Conservation (phyloP, 2,888 invertebrate genomes). For the Ormyrus thymus region DNA sequence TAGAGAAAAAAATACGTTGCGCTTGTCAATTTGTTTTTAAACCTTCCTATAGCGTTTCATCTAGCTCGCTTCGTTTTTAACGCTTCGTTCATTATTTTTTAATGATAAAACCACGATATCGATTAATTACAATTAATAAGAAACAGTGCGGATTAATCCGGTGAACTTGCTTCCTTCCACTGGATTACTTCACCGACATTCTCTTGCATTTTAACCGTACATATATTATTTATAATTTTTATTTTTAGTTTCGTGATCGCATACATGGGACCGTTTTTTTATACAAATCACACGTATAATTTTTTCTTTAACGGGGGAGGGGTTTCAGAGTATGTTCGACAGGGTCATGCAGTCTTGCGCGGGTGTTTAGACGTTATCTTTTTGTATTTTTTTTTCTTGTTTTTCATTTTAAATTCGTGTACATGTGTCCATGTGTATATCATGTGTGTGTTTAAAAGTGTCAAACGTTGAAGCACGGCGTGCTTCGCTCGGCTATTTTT, state of each 20-base stretch:
- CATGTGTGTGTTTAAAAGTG: slow-evolving; percentile 11
- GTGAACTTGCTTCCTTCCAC: slow-evolving; percentile 33
- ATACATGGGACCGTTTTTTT: slow-evolving; percentile 42
- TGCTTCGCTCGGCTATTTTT: slow-evolving; percentile 34
- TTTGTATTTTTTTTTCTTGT: slow-evolving; percentile 53
- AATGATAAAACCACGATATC: slow-evolving; percentile 50
- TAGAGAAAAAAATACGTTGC: slow-evolving; percentile 74
- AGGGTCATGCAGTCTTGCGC: slow-evolving; percentile 51
- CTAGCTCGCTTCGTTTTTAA: slow-evolving; percentile 48
- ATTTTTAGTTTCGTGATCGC: slow-evolving; percentile 43
- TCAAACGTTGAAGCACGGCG: slow-evolving; percentile 8
- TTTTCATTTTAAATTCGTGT: slow-evolving; percentile 48
- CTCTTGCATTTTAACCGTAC: slow-evolving; percentile 35
- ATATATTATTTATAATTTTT: slow-evolving; percentile 40
- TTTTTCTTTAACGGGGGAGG: slow-evolving; percentile 36
- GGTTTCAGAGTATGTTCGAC: slow-evolving; percentile 33
- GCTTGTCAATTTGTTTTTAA: slow-evolving; percentile 58
- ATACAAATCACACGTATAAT: slow-evolving; percentile 52
- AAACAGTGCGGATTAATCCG: slow-evolving; percentile 45
- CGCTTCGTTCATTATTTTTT: slow-evolving; percentile 34
- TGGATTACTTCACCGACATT: slow-evolving; percentile 30
- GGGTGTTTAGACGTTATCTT: slow-evolving; percentile 43
- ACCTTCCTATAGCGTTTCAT: slow-evolving; percentile 42
- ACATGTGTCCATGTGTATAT: slow-evolving; percentile 16
- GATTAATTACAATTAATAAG: slow-evolving; percentile 50